These are phyloP conservation scores for Oostethus manadensis DNA, from an alignment of 2,113 vertebrate genomes.

Conservation along the genomic window DNA sequence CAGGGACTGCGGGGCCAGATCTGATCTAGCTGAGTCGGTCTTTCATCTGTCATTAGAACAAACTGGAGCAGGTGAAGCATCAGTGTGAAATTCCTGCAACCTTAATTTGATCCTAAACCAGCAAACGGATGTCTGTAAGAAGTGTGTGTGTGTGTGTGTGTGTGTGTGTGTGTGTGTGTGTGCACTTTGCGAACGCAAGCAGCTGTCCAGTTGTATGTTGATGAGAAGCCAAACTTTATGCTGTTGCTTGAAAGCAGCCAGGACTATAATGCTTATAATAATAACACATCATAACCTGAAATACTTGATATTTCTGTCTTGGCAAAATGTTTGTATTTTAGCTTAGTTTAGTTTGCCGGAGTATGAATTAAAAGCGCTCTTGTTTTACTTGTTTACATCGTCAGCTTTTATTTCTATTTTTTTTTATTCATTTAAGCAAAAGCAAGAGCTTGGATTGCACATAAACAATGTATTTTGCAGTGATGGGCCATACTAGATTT, in stretches of 20 bases:
- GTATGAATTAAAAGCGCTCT: too few relatives aligned
- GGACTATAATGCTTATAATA: conserved; percentile 60
- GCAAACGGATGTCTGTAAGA: conserved; percentile 65
- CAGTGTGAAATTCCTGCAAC: conserved; percentile 72
- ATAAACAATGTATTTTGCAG: too few relatives aligned
- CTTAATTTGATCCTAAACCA: conserved; percentile 77
- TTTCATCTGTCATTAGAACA: conserved; percentile 67
- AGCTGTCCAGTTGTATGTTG: conserved; percentile 66
- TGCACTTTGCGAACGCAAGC: conserved; percentile 47
- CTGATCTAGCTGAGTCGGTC: conserved; percentile 59
- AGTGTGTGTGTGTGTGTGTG: conserved; percentile 17
- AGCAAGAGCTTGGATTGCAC: too few relatives aligned
- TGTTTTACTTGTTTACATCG: too few relatives aligned
- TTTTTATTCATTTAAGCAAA: too few relatives aligned
- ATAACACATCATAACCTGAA: conserved; percentile 15
- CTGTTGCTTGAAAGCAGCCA: conserved; percentile 65
- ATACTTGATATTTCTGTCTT: background rate
- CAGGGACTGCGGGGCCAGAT: conserved; percentile 52
- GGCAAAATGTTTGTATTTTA: background rate
- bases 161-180: conserved; percentile 17
- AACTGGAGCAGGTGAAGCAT: conserved; percentile 70
- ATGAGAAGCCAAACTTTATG: conserved; percentile 61
- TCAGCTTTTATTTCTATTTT: too few relatives aligned
- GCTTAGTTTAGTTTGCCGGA: too few relatives aligned
- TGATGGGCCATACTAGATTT: too few relatives aligned